Evolutionary conservation across 2,797 vertebrate species (phyloP).

Genomic region (Gymnocypris eckloni): DNA sequence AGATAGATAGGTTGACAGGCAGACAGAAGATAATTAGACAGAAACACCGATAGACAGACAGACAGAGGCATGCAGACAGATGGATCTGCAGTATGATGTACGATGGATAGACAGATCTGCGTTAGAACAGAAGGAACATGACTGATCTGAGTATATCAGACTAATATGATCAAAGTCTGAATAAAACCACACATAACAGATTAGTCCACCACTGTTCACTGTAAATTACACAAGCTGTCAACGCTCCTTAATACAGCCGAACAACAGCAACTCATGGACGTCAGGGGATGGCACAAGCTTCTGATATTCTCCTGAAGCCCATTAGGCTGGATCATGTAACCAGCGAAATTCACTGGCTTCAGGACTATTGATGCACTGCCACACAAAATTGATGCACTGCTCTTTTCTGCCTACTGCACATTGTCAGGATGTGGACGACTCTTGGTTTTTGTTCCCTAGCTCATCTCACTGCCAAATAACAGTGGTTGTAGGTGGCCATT

Average conservation of each 20-base stretch:
- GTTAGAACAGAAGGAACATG: neutral
- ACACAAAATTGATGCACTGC: neutral
- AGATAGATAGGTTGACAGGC: neutral
- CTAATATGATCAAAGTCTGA: slow-evolving; percentile 45
- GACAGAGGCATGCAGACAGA: neutral
- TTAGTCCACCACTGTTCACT: slow-evolving; percentile 35
- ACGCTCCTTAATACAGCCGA: slow-evolving; percentile 23
- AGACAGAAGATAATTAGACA: neutral
- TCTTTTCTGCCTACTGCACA: slow-evolving; percentile 5
- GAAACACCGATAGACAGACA: no score
- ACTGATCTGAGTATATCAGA: neutral
- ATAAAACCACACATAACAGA: slow-evolving; percentile 44
- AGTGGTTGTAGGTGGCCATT: slow-evolving; percentile 24
- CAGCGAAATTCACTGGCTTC: neutral
- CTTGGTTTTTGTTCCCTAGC: slow-evolving; percentile 13
- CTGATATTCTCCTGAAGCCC: neutral
- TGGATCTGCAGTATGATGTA: neutral
- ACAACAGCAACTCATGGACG: neutral
- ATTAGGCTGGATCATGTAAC: slow-evolving; percentile 10
- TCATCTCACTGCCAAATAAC: slow-evolving; percentile 15
- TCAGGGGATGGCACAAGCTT: neutral
- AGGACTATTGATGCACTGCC: neutral
- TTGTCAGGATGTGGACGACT: neutral
- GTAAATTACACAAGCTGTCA: slow-evolving; percentile 36
- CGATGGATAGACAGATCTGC: neutral